These are phyloP conservation scores for Ovibos moschatus DNA, from an alignment of 2,113 vertebrate species.

Conservation along the genomic window DNA sequence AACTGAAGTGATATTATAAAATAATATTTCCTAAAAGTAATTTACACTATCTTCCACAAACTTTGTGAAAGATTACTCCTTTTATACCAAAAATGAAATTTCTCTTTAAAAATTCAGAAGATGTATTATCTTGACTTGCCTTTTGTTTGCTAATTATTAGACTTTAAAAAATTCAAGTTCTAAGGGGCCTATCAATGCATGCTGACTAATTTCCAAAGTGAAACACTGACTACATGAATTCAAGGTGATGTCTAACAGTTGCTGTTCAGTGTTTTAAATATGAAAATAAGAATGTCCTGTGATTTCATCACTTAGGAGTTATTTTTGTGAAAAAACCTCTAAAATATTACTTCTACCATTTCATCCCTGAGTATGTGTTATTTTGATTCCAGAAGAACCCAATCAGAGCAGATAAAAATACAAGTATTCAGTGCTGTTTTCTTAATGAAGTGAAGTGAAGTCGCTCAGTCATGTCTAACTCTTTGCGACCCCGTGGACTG, in stretches of 20 bases:
- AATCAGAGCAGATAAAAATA: slow-evolving; percentile 43
- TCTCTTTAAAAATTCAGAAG: slow-evolving; percentile 3
- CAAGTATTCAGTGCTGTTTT: not conserved
- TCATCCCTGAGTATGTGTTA: not conserved
- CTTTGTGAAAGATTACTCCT: not conserved
- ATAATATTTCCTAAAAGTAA: not conserved
- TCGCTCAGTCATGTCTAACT: no score
- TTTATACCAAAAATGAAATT: slow-evolving; percentile 9
- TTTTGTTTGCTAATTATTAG: slow-evolving; percentile 24
- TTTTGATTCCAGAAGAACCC: slow-evolving; percentile 53
- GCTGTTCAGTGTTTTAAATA: not conserved
- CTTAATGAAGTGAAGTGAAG: not conserved
- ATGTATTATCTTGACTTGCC: not conserved
- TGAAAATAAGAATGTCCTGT: not conserved
- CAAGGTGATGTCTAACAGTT: not conserved
- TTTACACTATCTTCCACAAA: not conserved
- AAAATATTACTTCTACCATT: not conserved
- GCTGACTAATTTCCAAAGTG: not conserved
- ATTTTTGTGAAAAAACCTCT: not conserved
- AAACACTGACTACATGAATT: not conserved
- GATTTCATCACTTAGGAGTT: not conserved
- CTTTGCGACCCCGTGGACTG: no score
- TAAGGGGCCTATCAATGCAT: not conserved
- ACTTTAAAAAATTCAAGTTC: not conserved
- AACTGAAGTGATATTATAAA: not conserved